Base-by-base conservation (phyloP, 2,888 invertebrate genomes). In the Rhopalosiphum nymphaeae region DNA sequence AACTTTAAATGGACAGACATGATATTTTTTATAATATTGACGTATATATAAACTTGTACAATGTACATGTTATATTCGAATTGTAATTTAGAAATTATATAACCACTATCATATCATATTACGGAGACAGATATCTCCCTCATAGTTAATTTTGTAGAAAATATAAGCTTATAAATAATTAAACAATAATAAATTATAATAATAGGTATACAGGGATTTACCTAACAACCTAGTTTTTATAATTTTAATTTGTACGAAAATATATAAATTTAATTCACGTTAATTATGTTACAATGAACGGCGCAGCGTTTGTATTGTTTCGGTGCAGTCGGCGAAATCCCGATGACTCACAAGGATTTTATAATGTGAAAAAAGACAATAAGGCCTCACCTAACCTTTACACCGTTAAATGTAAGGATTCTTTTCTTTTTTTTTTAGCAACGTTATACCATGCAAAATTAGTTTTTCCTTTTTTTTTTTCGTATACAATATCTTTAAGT, bases 351-450 rank as follows among this genome's bases (percentile, higher is more conserved):
- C 53, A 7, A 89, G 56, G n/a, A 89, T 21, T 78, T 36, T 36
- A 78, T 78, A 78, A 78, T 78, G 36, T 78, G 78, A 78, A 78
- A 78, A 78, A 78, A 78, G 78, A 78, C 78, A 78, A 78, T 78
- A 78, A 78, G 21, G 78, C 21, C 21, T 78, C 78, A 9, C 36
- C 36, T 78, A 78, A 78, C 78, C 78, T 78, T 36, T 78, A 78
- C 78, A 21, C 36, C 36, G 9, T 36, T 78, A 78, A 78, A 78
- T 36, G 21, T 21, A 42, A 78, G 21, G 78, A 78, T 78, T 67
- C n/a, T 78, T 61, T 61, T 78, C 21, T 78, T 78, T 36, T 61
- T 78, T 57, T 57, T 78, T 78, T n/a, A 78, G 21, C 36, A 78
- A 21, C 78, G 78, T 42, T 78, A 36, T 78, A 36, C 2, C 67